Conservation (phyloP, 2,888 invertebrate species). For the Acanthosepion lycidas region DNA sequence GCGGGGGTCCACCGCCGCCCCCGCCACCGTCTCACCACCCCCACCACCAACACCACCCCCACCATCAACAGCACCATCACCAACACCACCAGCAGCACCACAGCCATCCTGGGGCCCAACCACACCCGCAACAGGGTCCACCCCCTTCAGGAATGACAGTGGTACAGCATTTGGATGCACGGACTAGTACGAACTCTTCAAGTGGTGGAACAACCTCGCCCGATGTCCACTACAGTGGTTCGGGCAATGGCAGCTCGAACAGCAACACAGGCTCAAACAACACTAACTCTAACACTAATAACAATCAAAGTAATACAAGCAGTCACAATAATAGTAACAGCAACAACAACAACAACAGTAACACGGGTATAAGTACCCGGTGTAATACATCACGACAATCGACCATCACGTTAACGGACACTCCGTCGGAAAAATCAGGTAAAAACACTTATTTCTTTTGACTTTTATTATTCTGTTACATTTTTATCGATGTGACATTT, state of each 20-base stretch:
- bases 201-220: background rate
- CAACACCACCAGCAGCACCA: conserved; percentile 33
- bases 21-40: background rate
- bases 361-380: background rate
- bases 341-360: background rate
- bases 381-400: background rate
- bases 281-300: background rate
- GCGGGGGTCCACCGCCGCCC: background rate
- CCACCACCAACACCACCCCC: background rate
- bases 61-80: conserved; percentile 33
- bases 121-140: background rate
- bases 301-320: background rate
- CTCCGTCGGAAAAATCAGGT: conserved; percentile 38
- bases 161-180: conserved; percentile 38
- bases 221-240: conserved; percentile 24
- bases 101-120: background rate
- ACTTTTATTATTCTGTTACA: background rate
- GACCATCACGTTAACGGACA: conserved; percentile 34
- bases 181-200: background rate
- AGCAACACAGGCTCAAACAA: conserved; percentile 8
- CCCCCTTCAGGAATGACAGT: conserved; percentile 36
- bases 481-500: background rate
- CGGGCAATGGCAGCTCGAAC: background rate
- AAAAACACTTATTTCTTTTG: background rate
- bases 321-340: background rate